phyloP scores from a whole-genome alignment of 2,113 vertebrate genomes.

The Oceanodroma tethys region DNA sequence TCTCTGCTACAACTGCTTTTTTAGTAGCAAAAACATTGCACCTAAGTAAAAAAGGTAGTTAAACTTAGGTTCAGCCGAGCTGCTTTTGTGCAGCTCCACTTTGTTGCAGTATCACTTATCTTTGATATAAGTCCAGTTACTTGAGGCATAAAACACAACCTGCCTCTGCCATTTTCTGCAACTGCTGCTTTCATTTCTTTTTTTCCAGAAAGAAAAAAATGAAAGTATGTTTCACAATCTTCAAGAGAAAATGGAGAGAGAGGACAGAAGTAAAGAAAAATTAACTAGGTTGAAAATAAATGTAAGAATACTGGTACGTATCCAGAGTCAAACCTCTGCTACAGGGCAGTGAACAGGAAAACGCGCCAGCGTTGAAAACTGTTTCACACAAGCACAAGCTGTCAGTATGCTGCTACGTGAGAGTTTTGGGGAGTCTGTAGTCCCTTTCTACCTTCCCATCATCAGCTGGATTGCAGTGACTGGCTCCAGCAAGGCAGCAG shows the following conservation, averaged over 20 bases:
- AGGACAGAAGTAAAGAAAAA: not conserved
- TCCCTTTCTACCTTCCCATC: not conserved
- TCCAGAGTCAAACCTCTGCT: not conserved
- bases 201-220: not conserved
- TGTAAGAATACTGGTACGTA: not conserved
- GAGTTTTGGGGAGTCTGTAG: not conserved
- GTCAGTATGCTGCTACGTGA: fast-evolving
- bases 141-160: not conserved
- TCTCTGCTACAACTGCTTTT: not conserved
- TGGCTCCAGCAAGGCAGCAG: not conserved
- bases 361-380: fast-evolving
- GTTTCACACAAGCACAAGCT: not conserved
- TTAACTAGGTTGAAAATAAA: not conserved
- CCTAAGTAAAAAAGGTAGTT: not conserved
- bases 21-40: not conserved
- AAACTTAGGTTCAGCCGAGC: not conserved
- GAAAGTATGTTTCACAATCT: not conserved
- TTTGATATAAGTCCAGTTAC: not conserved
- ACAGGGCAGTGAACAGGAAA: not conserved
- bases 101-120: not conserved
- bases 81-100: not conserved
- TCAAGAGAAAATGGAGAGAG: not conserved
- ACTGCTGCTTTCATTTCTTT: not conserved
- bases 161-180: not conserved
- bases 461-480: not conserved